Base-by-base conservation (phyloP, 2,113 vertebrate genomes). In the Lamprologus tigripictilis region DNA sequence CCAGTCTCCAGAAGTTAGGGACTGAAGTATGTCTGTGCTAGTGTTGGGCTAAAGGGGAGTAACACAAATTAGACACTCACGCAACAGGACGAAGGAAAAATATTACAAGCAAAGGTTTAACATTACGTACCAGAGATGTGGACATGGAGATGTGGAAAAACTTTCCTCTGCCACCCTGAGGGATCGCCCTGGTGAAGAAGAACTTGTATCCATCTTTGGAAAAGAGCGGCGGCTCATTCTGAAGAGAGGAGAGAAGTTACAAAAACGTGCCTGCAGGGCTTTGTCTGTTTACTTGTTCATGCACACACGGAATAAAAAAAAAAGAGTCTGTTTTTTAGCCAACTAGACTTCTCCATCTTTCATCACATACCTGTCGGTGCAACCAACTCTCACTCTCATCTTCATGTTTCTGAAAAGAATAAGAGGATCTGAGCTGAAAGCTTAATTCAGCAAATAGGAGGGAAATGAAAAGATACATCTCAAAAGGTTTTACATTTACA, bases 71-170 rank as follows among this genome's bases (percentile, higher is more conserved):
- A 11, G 79, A 86, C 8, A 40, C 4, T 12, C 8, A 35, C 7
- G 9, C 8, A 78, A 51, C 17, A 78, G 26, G 35, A 61, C 14
- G 4, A 14, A 80, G 3, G 13, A 11, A 5, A 79, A 17, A 58
- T 10, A 23, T 19, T 3, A 42, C 5, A 5, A 6, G 2, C 5
- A 8, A 2, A 5, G 23, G 11, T 58, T 12, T 47, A 42, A 5
- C 4, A 3, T n/a, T 28, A 9, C 6, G 86, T 87, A 99, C 99
- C 97, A 98, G 95, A 5, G 98, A 98, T 0, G 98, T 98, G 0
- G 98, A 98, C 97, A 99, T 97, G 1, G 98, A 96, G 8, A 99
- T 98, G 90, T 99, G 99, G 88, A 98, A 98, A 94, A 99, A 99
- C 55, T 98, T 98, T 1, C 99, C 99, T 1, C 98, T 95, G 1